Evolutionary conservation across 2,888 invertebrate genomes (phyloP), one percentile per base, ranked within the genome.

Genomic region (Drosophila lutescens): DNA sequence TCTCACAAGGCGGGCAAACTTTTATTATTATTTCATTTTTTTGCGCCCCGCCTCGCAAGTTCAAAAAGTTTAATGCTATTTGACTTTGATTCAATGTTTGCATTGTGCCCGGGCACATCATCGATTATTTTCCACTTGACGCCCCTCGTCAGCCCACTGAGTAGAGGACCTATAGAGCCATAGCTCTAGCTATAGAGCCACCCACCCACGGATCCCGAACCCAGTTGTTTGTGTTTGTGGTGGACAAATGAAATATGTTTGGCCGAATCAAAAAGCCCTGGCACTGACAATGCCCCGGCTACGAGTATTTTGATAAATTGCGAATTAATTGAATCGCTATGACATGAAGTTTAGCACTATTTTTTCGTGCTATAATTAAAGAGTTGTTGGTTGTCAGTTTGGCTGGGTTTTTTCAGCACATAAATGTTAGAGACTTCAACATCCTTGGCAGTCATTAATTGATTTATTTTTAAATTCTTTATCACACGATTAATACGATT

Each of bases 51-150:
- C 79, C 76, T 69, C 65, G 82, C 79, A 85, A 83, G 86, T 87
- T 83, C 83, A 86, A 86, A 86, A 83, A 86, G 88, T 87, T 83
- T 82, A 82, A 82, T 82, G 82, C 82, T 77, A 83, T 85, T 87
- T 83, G 88, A 83, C 88, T 83, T 83, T 83, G 83, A 88, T 86
- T 88, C 83, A 88, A 86, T 87, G 80, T 83, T 83, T 83, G 82
- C 73, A 71, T 71, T 71, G 74, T 65, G 62, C 63, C 74, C 55
- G 55, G 65, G 74, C 71, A 71, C 74, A 71, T 74, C 85, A 82
- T 82, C 82, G 82, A 82, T 82, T 85, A 86, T 76, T 77, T 85
- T 70, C 76, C 67, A 80, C 73, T 68, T 68, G 68, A 69, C 59
- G 68, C 71, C 60, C 72, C 60, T 38, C 59, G 36, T 49, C 30